phyloP scores from a whole-genome alignment of 2,888 invertebrate species.

The Acanthococcus lagerstroemiae region DNA sequence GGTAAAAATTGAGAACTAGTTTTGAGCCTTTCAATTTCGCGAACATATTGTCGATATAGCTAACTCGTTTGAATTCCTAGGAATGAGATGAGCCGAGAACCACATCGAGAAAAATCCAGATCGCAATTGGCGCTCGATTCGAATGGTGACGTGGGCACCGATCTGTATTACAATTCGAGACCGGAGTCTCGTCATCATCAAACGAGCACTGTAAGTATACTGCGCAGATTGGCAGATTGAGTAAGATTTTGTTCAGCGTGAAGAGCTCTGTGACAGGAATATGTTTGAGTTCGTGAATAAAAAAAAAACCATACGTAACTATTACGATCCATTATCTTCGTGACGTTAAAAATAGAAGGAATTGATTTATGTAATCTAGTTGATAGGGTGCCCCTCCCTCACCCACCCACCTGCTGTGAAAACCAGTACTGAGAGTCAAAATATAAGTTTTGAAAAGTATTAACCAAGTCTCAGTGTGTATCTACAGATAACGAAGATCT shows the following conservation, averaged over 20 bases:
- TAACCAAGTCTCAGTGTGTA: too few relatives aligned
- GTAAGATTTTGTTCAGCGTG: not conserved
- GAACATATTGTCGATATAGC: not conserved
- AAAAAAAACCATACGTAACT: too few relatives aligned
- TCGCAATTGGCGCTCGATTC: constrained; percentile 37
- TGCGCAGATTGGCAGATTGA: not conserved
- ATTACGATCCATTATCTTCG: too few relatives aligned
- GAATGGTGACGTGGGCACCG: constrained; percentile 48
- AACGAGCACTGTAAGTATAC: constrained; percentile 33
- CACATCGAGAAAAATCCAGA: constrained; percentile 34
- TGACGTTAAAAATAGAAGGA: too few relatives aligned
- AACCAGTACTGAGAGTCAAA: too few relatives aligned
- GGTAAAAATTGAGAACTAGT: not conserved
- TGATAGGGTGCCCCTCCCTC: too few relatives aligned
- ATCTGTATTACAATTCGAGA: constrained; percentile 72
- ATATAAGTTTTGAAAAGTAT: too few relatives aligned
- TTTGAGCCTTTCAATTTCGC: not conserved
- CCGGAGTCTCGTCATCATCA: constrained; percentile 34
- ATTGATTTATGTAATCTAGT: too few relatives aligned
- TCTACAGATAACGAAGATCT: too few relatives aligned
- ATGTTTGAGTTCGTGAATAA: too few relatives aligned
- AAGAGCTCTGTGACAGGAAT: not conserved
- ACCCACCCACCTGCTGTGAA: too few relatives aligned
- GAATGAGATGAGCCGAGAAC: constrained; percentile 12
- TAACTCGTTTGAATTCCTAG: not conserved